phyloP scores from a whole-genome alignment of 2,888 invertebrate genomes.

The Drosophila fulvimacula region DNA sequence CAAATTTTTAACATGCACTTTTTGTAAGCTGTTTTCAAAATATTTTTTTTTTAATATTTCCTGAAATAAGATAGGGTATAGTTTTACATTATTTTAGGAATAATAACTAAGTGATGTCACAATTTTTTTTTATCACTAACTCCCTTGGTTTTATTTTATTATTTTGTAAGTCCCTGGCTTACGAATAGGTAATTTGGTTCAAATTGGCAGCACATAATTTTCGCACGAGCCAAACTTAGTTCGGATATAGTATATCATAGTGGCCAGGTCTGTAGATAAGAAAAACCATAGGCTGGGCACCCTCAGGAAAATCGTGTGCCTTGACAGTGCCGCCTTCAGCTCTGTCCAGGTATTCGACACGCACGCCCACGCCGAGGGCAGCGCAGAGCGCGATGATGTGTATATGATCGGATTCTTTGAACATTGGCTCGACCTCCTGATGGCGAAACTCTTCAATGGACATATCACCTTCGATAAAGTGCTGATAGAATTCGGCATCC shows the following conservation, averaged over 20 bases:
- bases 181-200: constrained; percentile 12
- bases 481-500: constrained; percentile 96
- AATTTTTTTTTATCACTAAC: not conserved
- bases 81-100: no score
- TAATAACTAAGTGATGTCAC: not conserved
- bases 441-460: constrained; percentile 96
- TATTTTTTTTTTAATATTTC: no score
- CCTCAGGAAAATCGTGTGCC: constrained; percentile 96
- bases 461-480: constrained; percentile 97
- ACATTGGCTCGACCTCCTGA: constrained; percentile 86
- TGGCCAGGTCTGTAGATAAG: constrained; percentile 98
- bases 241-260: constrained; percentile 97
- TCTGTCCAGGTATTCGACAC: constrained; percentile 99
- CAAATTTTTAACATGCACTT: no score
- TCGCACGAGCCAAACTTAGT: constrained; percentile 55
- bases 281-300: constrained; percentile 91
- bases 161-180: not conserved
- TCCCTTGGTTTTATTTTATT: not conserved
- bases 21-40: no score
- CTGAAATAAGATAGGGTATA: no score
- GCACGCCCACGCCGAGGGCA: constrained; percentile 93
- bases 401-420: constrained; percentile 95
- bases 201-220: not conserved
- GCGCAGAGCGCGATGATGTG: constrained; percentile 98
- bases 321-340: constrained; percentile 93